Conservation (phyloP, 2,888 invertebrate genomes). For the Anoncus sp. region DNA sequence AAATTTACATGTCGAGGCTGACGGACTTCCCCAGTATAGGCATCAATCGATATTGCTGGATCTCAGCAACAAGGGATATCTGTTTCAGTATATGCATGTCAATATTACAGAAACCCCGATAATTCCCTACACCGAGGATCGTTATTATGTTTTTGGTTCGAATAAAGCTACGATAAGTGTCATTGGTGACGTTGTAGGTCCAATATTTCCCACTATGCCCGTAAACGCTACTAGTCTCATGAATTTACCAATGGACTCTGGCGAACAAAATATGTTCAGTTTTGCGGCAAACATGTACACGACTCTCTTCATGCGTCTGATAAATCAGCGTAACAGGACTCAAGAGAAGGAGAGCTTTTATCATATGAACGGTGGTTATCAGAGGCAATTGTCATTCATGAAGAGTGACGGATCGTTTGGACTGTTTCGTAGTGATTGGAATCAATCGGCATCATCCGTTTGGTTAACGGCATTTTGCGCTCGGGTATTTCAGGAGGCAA, state of each 20-base stretch:
- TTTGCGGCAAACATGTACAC: conserved; percentile 98
- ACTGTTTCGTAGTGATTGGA: conserved; percentile 97
- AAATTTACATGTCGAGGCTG: conserved; percentile 90
- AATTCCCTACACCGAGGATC: conserved; percentile 95
- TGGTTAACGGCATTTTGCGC: conserved; percentile 97
- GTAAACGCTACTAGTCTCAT: conserved; percentile 93
- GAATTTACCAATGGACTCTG: conserved; percentile 94
- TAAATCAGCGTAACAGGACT: conserved; percentile 93
- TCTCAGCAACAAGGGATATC: conserved; percentile 95
- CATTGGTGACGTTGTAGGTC: conserved; percentile 96
- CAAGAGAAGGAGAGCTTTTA: conserved; percentile 93
- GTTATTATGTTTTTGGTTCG: conserved; percentile 97
- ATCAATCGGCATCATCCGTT: conserved; percentile 93
- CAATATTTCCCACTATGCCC: conserved; percentile 96
- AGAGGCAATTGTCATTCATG: conserved; percentile 96
- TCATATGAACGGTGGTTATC: conserved; percentile 95
- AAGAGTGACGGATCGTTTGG: conserved; percentile 96
- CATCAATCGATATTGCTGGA: conserved; percentile 97
- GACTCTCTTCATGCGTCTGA: conserved; percentile 94
- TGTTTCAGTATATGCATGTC: conserved; percentile 97
- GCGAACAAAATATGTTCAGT: conserved; percentile 98
- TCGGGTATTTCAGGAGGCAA: conserved; percentile 94
- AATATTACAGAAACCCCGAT: conserved; percentile 97
- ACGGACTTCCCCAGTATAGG: conserved; percentile 95
- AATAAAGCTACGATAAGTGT: conserved; percentile 93